Conservation (phyloP, 2,888 invertebrate species). For the Amphipoea lucens region DNA sequence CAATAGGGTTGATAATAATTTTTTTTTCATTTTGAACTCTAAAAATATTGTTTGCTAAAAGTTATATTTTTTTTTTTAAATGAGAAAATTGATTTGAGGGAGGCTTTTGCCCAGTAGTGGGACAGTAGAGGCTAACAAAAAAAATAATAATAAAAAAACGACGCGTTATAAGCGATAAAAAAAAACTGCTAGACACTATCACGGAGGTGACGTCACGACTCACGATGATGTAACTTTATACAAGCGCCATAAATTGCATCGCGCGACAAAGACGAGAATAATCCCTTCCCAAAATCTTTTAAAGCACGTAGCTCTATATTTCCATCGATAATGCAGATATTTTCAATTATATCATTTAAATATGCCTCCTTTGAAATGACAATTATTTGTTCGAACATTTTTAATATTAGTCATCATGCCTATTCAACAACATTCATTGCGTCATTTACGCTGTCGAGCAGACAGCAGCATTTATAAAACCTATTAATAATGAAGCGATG, state of each 20-base stretch:
- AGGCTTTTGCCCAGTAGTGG: no score
- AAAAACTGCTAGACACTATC: neutral
- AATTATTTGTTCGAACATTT: neutral
- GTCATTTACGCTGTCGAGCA: neutral
- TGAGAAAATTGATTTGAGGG: no score
- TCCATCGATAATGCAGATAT: neutral
- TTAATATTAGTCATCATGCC: neutral
- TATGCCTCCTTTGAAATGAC: neutral
- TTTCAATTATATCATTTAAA: neutral
- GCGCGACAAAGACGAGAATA: neutral
- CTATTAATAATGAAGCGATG: no score
- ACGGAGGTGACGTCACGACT: neutral
- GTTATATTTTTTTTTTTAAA: neutral
- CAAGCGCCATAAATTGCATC: neutral
- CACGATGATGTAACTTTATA: neutral
- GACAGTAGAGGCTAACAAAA: neutral
- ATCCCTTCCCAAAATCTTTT: neutral
- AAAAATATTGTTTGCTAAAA: neutral
- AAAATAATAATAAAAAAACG: no score
- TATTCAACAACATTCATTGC: neutral
- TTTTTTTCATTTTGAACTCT: neutral
- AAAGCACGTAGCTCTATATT: neutral
- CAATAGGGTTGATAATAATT: neutral
- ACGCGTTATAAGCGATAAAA: neutral
- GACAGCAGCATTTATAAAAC: neutral